Conservation (phyloP, 2,888 invertebrate species). For the Eupithecia exiguata region DNA sequence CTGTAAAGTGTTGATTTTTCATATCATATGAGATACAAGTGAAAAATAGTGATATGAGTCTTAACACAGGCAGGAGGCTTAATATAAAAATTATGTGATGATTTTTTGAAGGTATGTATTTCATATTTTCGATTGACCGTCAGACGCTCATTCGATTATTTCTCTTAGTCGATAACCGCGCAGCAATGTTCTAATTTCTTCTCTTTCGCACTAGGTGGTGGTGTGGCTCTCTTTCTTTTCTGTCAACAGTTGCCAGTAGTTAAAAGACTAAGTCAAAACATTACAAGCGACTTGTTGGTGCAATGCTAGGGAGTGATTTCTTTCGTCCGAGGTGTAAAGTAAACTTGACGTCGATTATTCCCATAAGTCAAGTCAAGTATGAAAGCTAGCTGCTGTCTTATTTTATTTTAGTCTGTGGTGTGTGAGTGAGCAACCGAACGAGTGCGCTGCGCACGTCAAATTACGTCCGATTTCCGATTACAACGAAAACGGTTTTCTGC, state of each 20-base stretch:
- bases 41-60: too few species aligned
- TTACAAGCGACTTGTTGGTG: not conserved
- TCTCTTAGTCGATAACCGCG: not conserved
- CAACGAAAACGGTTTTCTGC: constrained; percentile 73
- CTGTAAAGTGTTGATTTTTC: too few species aligned
- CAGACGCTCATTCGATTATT: not conserved
- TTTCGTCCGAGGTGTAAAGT: not conserved
- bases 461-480: constrained; percentile 21
- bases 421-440: constrained; percentile 37
- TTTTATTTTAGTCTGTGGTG: constrained; percentile 17
- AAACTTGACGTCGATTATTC: not conserved
- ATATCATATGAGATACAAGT: too few species aligned
- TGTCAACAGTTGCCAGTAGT: not conserved
- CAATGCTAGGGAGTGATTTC: not conserved
- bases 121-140: not conserved
- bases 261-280: not conserved
- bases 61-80: too few species aligned
- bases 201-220: not conserved
- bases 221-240: not conserved
- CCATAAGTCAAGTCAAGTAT: not conserved
- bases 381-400: not conserved
- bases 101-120: too few species aligned
- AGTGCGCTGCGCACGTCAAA: constrained; percentile 24
- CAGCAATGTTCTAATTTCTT: not conserved
- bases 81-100: too few species aligned